Evolutionary conservation across 1,140 invertebrate species (phyloP).

Genomic region (Panulirus ornatus): DNA sequence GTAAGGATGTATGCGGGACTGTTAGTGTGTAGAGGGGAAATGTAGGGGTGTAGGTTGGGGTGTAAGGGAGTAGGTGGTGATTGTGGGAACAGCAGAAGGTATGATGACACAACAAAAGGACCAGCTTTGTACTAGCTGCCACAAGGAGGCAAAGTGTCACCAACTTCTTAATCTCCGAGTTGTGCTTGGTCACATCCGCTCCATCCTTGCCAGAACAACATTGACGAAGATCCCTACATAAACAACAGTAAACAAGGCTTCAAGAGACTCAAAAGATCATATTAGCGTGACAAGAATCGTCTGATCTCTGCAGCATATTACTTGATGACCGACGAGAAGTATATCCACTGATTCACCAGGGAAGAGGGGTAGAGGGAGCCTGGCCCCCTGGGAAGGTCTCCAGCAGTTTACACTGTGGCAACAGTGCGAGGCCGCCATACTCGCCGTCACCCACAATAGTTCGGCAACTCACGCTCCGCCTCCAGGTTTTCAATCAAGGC

Average conservation of each 20-base stretch:
- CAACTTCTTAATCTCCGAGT: too few relatives aligned
- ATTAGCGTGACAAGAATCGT: not conserved
- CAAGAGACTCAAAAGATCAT: not conserved
- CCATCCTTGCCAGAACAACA: too few relatives aligned
- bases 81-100: too few relatives aligned
- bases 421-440: not conserved
- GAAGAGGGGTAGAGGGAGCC: not conserved
- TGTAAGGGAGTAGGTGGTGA: too few relatives aligned
- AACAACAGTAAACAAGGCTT: not conserved
- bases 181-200: too few relatives aligned
- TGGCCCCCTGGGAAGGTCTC: not conserved
- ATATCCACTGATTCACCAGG: not conserved
- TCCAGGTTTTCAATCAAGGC: conserved; percentile 17
- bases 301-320: not conserved
- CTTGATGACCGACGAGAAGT: not conserved
- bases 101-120: too few relatives aligned
- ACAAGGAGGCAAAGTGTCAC: too few relatives aligned
- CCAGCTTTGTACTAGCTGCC: too few relatives aligned
- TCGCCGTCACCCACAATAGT: not conserved
- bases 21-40: too few relatives aligned
- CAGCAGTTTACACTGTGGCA: not conserved
- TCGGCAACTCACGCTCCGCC: conserved; percentile 9
- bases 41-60: too few relatives aligned
- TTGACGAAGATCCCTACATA: too few relatives aligned
- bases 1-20: too few relatives aligned